These are phyloP conservation scores for Poecile atricapillus DNA, from an alignment of 2,113 vertebrate species.

Conservation along the genomic window DNA sequence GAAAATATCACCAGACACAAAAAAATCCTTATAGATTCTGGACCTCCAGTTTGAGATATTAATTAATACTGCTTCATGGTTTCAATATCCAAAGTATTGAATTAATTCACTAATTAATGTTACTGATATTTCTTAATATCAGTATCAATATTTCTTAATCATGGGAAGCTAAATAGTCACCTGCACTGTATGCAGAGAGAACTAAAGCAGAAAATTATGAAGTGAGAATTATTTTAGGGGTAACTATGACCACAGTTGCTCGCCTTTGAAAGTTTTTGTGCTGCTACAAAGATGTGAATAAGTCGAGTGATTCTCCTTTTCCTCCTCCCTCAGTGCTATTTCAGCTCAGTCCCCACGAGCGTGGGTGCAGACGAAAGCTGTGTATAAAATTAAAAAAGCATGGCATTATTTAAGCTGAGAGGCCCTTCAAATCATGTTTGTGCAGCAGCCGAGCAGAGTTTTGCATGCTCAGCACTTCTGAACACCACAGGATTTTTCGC, in stretches of 20 bases:
- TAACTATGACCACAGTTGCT: rapidly evolving
- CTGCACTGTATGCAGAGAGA: background rate
- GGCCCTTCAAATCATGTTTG: slow-evolving; percentile 39
- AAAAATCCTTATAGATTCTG: rapidly evolving
- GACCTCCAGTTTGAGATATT: background rate
- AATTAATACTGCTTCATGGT: background rate
- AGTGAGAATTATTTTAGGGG: background rate
- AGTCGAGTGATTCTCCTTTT: background rate
- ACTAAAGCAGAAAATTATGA: background rate
- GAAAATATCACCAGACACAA: background rate
- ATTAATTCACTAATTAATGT: background rate
- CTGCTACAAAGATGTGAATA: background rate
- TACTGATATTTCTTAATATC: background rate
- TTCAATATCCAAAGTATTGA: background rate
- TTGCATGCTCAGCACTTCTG: slow-evolving; percentile 19
- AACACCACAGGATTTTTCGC: slow-evolving; percentile 14
- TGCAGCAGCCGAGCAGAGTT: slow-evolving; percentile 39
- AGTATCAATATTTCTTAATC: background rate
- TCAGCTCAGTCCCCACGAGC: background rate
- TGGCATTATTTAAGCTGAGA: slow-evolving; percentile 37
- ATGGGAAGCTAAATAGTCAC: background rate
- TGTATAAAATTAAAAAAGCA: background rate
- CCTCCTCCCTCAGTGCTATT: background rate
- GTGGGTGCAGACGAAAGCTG: slow-evolving; percentile 5
- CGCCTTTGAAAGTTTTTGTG: background rate